A percentile compares a stretch with the other conserved stretches of the same genome.
phyloP scores from a whole-genome alignment of 37 sponge, comb jelly and placozoan genomes.

The Oscarella lobularis region DNA sequence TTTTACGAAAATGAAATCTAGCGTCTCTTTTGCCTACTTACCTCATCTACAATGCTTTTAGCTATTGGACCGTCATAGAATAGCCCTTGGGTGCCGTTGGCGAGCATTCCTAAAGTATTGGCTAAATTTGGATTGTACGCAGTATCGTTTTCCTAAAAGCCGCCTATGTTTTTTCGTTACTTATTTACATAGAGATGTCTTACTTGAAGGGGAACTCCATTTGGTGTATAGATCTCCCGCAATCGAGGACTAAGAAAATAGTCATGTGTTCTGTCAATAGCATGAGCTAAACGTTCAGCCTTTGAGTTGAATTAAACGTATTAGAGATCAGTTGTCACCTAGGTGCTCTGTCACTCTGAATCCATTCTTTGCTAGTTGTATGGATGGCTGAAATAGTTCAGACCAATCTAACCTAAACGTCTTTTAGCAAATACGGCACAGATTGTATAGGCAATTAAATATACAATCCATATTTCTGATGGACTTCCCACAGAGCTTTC shows the following conservation, averaged over 20 bases:
- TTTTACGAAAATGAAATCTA: not conserved
- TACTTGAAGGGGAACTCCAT: not conserved
- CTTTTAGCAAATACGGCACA: constrained; percentile 1
- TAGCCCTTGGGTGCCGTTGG: constrained; percentile 12
- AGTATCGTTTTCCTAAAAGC: constrained; percentile 28
- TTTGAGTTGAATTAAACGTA: not conserved
- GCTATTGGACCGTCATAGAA: constrained; percentile 51
- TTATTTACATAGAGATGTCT: not conserved
- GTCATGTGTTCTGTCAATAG: not conserved
- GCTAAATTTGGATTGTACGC: constrained; percentile 29
- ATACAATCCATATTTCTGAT: constrained; percentile 53
- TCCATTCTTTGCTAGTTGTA: constrained; percentile 50
- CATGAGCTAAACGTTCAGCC: not conserved
- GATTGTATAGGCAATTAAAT: constrained; percentile 1
- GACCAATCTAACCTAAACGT: constrained; percentile 48
- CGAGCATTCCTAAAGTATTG: constrained; percentile 29
- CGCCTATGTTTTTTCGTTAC: not conserved
- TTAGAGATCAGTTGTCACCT: not conserved
- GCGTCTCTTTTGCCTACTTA: constrained; percentile 3
- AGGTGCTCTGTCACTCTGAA: constrained; percentile 21
- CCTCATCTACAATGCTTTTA: constrained; percentile 28
- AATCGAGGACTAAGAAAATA: not conserved
- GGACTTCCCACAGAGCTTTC: constrained; percentile 54
- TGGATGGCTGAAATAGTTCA: constrained; percentile 53
- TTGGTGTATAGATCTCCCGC: not conserved